Evolutionary conservation across 2,888 invertebrate genomes (phyloP).

Genomic region (Sarcophaga rosellei): DNA sequence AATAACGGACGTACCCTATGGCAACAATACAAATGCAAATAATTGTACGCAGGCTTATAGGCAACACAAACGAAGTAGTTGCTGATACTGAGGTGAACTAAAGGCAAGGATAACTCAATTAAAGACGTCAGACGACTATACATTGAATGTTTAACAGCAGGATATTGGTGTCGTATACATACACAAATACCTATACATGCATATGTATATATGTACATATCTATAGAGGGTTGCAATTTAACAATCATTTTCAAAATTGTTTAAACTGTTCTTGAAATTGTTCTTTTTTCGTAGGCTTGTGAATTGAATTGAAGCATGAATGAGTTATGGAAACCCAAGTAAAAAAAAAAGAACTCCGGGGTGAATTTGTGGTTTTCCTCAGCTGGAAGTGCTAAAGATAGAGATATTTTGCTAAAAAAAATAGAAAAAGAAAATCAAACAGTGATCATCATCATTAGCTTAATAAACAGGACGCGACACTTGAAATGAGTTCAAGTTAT

Average conservation of each 20-base stretch:
- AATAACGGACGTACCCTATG: background rate
- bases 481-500: conserved; percentile 31
- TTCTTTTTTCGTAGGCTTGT: background rate
- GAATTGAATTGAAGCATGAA: conserved; percentile 31
- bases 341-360: conserved; percentile 36
- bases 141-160: conserved; percentile 76
- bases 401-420: conserved; percentile 18
- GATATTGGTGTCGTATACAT: conserved; percentile 71
- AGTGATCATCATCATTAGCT: conserved; percentile 48
- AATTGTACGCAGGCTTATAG: background rate
- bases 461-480: conserved; percentile 54
- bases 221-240: conserved; percentile 67
- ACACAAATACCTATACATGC: conserved; percentile 1
- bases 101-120: conserved; percentile 76
- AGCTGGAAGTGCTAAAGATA: conserved; percentile 36
- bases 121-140: conserved; percentile 73
- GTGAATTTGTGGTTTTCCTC: conserved; percentile 63
- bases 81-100: no score
- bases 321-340: conserved; percentile 35
- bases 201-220: no score
- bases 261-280: conserved; percentile 4
- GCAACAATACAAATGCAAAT: background rate
- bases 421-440: conserved; percentile 1
- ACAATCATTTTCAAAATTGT: conserved; percentile 67
- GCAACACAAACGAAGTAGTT: no score